These are phyloP conservation scores for Rousettus leschenaultii DNA, from an alignment of 2,113 vertebrate species.

Conservation along the genomic window DNA sequence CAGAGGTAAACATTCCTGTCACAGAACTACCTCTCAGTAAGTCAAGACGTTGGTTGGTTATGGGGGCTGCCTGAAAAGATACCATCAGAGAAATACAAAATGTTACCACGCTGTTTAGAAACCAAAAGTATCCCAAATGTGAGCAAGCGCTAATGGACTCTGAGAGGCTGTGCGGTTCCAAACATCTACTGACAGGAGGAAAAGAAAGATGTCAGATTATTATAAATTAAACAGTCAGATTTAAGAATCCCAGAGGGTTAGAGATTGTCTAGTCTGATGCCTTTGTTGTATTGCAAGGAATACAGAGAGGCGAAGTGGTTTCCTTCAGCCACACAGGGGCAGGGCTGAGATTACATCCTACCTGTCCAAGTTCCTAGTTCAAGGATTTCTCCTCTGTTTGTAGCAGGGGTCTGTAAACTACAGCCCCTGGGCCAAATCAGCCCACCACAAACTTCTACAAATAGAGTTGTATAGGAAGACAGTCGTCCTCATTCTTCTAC, in stretches of 20 bases:
- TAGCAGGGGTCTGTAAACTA: not conserved
- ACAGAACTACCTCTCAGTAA: not conserved
- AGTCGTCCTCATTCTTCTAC: not conserved
- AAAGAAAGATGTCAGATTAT: not conserved
- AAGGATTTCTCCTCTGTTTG: not conserved
- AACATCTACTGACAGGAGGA: not conserved
- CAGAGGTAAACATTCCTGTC: not conserved
- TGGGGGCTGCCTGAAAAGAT: not conserved
- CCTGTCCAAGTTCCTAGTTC: not conserved
- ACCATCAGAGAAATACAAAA: not conserved
- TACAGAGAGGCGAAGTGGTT: not conserved
- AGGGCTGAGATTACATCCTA: not conserved
- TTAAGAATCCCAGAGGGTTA: not conserved
- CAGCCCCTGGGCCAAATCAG: not conserved
- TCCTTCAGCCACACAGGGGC: not conserved
- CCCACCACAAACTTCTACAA: not conserved
- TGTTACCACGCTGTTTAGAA: not conserved
- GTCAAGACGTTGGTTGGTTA: not conserved
- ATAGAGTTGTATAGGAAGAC: constrained; percentile 23
- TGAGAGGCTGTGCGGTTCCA: not conserved
- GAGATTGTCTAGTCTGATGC: not conserved
- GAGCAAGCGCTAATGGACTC: not conserved
- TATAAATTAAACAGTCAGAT: not conserved
- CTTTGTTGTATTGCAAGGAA: not conserved
- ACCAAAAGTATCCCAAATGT: not conserved